Evolutionary conservation across 2,797 vertebrate genomes (phyloP).

Genomic region (Poliocrania exsul): DNA sequence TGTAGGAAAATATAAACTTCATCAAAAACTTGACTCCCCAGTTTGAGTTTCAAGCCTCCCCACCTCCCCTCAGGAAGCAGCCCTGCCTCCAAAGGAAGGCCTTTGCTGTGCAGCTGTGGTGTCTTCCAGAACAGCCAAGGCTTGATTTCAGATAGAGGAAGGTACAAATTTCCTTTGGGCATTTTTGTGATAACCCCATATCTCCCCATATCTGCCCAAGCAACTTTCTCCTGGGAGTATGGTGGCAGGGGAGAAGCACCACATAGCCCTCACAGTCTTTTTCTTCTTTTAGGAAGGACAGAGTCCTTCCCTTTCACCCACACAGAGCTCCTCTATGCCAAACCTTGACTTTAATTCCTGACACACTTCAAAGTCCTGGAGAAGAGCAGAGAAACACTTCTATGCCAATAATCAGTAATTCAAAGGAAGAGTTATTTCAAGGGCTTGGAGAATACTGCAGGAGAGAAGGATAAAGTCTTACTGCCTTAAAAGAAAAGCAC

Average conservation of each 20-base stretch:
- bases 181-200: neutral
- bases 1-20: neutral
- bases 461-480: conserved; percentile 2
- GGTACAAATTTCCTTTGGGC: neutral
- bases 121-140: neutral
- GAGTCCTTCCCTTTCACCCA: neutral
- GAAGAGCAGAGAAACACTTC: neutral
- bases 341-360: neutral
- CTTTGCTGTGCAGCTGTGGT: neutral
- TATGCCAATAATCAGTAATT: neutral
- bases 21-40: neutral
- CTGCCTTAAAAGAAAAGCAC: conserved; percentile 18
- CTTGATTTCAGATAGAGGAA: neutral
- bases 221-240: neutral
- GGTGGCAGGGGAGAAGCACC: neutral
- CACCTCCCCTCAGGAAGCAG: neutral
- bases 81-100: neutral
- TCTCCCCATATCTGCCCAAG: neutral
- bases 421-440: conserved; percentile 30
- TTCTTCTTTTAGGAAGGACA: neutral
- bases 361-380: neutral
- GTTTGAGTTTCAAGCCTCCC: neutral
- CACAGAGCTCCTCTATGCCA: neutral
- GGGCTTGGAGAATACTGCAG: neutral
- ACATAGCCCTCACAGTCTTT: neutral